Base-by-base conservation (phyloP, 2,113 vertebrate species). In the Sturnus vulgaris region DNA sequence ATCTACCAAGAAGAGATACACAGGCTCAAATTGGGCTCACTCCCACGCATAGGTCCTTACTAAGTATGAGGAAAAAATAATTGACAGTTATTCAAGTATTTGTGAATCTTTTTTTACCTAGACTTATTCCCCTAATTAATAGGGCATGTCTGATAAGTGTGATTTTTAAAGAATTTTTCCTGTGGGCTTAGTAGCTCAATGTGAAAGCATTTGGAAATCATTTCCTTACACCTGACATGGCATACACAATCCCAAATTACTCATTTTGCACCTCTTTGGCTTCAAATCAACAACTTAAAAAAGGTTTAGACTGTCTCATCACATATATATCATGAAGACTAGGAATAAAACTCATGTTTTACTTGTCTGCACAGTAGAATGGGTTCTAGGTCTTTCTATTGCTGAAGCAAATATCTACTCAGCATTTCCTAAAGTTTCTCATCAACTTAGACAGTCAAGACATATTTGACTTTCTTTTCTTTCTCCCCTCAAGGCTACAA, bases 51-150 rank as follows among this genome's bases (percentile, higher is more conserved):
- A 64, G 31, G n/a, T 33, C 87, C 83, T 59, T 60, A 57, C 44
- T 64, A 93, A 86, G 86, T 30, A 44, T 10, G 72, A 92, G 61
- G 82, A 40, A 55, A 77, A 94, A 90, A 92, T 83, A 97, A 96
- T 75, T 88, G 92, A 94, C 94, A 96, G 83, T 91, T 92, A 92
- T 70, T 92, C 83, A 81, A 75, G 33, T 81, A 84, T 81, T 86
- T 46, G 40, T 31, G 63, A 90, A 17, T 68, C n/a, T 56, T 30
- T 78, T 52, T 93, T 92, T 23, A 28, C 65, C 65, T 81, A 86
- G 77, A 57, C 63, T 84, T 93, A 86, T 39, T 57, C 89, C 53
- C 70, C 49, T 92, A 93, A 95, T 93, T 94, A 91, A 96, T 25
- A 86, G 57, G 69, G 9, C 31, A 53, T 47, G 42, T 63, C 72